Evolutionary conservation across 2,888 invertebrate genomes (phyloP).

Genomic region (Agrotis segetum): DNA sequence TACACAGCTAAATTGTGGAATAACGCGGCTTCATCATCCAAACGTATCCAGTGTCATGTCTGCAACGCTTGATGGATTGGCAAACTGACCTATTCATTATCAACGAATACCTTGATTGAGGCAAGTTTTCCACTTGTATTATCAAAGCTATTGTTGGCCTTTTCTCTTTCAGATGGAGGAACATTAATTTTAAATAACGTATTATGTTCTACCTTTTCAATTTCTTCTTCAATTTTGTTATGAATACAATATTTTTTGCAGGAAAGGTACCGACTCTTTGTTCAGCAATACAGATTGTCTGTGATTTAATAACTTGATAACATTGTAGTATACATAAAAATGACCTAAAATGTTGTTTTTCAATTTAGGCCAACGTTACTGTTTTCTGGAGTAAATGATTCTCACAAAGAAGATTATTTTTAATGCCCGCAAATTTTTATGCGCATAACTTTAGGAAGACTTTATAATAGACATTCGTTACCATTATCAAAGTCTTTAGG

Average conservation of each 20-base stretch:
- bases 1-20: constrained; percentile 87
- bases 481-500: neutral
- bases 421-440: constrained; percentile 29
- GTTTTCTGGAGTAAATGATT: neutral
- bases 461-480: constrained; percentile 12
- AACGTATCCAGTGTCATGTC: constrained; percentile 78
- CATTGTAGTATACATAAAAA: constrained; percentile 17
- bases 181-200: constrained; percentile 19
- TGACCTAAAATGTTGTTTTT: constrained; percentile 23
- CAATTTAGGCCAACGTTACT: neutral
- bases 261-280: constrained; percentile 2
- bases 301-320: constrained; percentile 33
- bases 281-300: constrained; percentile 20
- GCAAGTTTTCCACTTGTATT: constrained; percentile 49
- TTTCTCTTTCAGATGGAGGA: constrained; percentile 8
- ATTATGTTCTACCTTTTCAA: constrained; percentile 19
- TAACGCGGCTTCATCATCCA: constrained; percentile 78
- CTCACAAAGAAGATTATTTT: constrained; percentile 11
- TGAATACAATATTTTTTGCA: neutral
- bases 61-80: constrained; percentile 71
- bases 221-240: constrained; percentile 20
- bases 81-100: constrained; percentile 55
- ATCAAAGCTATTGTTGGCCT: constrained; percentile 36
- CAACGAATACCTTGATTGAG: constrained; percentile 52
- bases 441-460: constrained; percentile 16